A percentile compares a stretch with the other conserved stretches of the same genome.
phyloP scores from a whole-genome alignment of 2,113 vertebrate genomes.

The Falco punctatus region DNA sequence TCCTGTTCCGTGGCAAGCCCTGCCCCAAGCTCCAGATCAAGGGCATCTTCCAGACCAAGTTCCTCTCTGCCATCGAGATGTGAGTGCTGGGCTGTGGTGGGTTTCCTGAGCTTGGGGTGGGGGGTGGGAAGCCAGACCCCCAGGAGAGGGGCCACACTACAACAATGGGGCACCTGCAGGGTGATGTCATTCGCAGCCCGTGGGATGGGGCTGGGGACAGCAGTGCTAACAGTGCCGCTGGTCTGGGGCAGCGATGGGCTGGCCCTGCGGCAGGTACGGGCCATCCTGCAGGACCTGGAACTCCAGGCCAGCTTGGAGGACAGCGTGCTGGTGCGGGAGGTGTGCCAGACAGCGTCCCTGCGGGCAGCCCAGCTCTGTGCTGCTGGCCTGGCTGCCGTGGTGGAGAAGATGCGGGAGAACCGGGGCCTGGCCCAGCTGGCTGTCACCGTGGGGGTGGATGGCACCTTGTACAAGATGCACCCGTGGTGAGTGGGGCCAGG shows the following conservation, averaged over 20 bases:
- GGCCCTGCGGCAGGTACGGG: slow-evolving; percentile 60
- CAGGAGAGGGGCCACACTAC: neutral
- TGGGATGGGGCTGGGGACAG: neutral
- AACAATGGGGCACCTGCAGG: fast-evolving
- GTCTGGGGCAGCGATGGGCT: slow-evolving; percentile 56
- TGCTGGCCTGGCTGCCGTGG: slow-evolving; percentile 75
- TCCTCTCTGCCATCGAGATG: slow-evolving; percentile 77
- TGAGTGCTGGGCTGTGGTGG: neutral
- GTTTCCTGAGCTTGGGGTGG: neutral
- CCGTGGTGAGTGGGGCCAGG: slow-evolving; percentile 67
- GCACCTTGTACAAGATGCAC: slow-evolving; percentile 80
- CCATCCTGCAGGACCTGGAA: slow-evolving; percentile 67
- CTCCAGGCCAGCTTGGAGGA: slow-evolving; percentile 70
- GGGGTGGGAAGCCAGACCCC: neutral
- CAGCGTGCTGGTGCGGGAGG: slow-evolving; percentile 69
- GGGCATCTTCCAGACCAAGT: slow-evolving; percentile 78
- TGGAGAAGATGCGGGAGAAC: slow-evolving; percentile 80
- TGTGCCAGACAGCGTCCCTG: slow-evolving; percentile 73
- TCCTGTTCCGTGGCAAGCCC: slow-evolving; percentile 70
- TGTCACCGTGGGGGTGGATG: slow-evolving; percentile 75
- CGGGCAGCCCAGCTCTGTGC: slow-evolving; percentile 76
- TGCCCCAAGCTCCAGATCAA: slow-evolving; percentile 57
- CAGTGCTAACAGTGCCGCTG: neutral
- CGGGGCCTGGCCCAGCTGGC: slow-evolving; percentile 44
- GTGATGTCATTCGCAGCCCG: neutral